Evolutionary conservation across 1,140 invertebrate species (phyloP).

Genomic region (Arctopsyche grandis): DNA sequence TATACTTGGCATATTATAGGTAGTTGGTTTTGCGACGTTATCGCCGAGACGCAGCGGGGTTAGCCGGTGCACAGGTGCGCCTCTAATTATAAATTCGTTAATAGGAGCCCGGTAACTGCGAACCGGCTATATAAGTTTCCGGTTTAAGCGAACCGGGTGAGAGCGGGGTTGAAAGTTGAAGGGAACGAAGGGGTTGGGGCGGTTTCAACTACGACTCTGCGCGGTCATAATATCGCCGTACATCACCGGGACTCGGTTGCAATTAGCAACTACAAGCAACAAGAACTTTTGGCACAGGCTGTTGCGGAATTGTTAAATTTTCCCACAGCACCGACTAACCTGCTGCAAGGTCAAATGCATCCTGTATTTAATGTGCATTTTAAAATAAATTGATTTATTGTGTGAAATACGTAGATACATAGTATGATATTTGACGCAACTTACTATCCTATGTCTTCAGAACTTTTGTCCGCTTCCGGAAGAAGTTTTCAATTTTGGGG

Average conservation of each 20-base stretch:
- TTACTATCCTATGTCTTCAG: too few relatives aligned
- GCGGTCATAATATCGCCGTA: slow-evolving; percentile 35
- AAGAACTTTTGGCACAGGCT: background rate
- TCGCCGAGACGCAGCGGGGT: slow-evolving; percentile 11
- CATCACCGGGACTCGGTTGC: slow-evolving; percentile 24
- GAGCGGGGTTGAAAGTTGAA: background rate
- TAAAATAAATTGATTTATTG: too few relatives aligned
- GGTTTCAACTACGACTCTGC: background rate
- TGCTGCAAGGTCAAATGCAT: too few relatives aligned
- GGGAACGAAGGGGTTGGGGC: background rate
- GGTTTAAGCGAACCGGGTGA: background rate
- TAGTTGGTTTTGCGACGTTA: slow-evolving; percentile 1
- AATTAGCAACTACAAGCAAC: slow-evolving; percentile 30
- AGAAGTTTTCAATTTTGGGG: too few relatives aligned
- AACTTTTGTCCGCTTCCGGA: too few relatives aligned
- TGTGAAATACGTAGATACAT: too few relatives aligned
- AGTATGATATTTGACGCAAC: too few relatives aligned
- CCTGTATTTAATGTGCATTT: too few relatives aligned
- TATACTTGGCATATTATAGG: too few relatives aligned
- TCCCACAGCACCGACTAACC: too few relatives aligned
- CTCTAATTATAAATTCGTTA: slow-evolving; percentile 43
- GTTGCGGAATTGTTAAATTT: too few relatives aligned
- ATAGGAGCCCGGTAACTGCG: slow-evolving; percentile 28
- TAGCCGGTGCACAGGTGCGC: slow-evolving; percentile 16
- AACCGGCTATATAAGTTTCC: slow-evolving; percentile 25